Percentiles rank a stretch among this genome's conserved stretches.
phyloP scores from a whole-genome alignment of 1,140 invertebrate species.

The Trichonephila inaurata region DNA sequence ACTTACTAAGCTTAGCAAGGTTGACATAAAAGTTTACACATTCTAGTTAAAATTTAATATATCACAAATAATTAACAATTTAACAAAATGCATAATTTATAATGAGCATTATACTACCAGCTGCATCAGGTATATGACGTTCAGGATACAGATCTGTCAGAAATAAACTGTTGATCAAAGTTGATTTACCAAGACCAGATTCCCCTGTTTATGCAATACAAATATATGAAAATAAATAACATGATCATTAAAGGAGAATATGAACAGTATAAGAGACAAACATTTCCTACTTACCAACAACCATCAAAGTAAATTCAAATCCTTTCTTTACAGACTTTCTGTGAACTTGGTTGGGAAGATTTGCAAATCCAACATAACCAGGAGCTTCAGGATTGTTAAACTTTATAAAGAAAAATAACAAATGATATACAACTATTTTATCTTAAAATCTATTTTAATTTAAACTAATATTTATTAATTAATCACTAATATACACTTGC shows the following conservation, averaged over 20 bases:
- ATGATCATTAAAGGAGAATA: background rate
- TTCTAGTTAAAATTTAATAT: no score
- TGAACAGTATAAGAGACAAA: background rate
- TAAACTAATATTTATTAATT: no score
- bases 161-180: constrained; percentile 98
- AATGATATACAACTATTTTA: no score
- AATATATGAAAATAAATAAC: background rate
- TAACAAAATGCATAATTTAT: no score
- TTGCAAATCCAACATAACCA: constrained; percentile 95
- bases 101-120: constrained; percentile 83
- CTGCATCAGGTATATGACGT: constrained; percentile 90
- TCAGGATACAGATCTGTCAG: constrained; percentile 96
- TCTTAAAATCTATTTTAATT: no score
- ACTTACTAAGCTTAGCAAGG: no score
- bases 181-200: constrained; percentile 98
- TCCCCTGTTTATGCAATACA: constrained; percentile 85
- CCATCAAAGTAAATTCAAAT: constrained; percentile 99
- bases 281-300: constrained; percentile 93
- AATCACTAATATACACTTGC: no score
- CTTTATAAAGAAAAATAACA: constrained; percentile 32
- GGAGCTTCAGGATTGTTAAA: constrained; percentile 85
- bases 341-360: constrained; percentile 99
- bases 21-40: no score
- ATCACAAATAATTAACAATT: no score
- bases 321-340: constrained; percentile 99